These are phyloP conservation scores for Drosophila lutescens DNA, from an alignment of 2,888 invertebrate species.

Conservation along the genomic window DNA sequence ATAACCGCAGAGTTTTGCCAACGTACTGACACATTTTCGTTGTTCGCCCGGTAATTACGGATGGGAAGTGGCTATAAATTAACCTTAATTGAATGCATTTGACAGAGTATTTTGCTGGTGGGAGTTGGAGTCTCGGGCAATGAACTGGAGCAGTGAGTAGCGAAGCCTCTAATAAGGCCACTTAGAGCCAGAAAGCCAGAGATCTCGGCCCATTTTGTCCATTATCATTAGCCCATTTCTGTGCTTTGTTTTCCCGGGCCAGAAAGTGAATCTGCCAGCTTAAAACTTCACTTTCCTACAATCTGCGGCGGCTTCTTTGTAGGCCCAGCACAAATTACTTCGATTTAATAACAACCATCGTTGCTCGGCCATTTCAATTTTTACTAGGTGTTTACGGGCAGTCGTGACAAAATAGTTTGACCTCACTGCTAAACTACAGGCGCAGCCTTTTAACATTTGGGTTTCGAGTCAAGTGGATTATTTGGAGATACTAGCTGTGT, in stretches of 20 bases:
- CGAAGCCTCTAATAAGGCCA: slow-evolving; percentile 58
- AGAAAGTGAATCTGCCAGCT: slow-evolving; percentile 67
- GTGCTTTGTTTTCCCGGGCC: slow-evolving; percentile 22
- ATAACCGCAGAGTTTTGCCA: slow-evolving; percentile 67
- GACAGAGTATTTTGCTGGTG: slow-evolving; percentile 62
- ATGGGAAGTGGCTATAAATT: slow-evolving; percentile 75
- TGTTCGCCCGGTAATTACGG: slow-evolving; percentile 58
- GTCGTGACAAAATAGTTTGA: slow-evolving; percentile 74
- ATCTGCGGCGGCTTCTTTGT: slow-evolving; percentile 66
- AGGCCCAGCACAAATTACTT: slow-evolving; percentile 65
- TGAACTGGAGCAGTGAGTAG: slow-evolving; percentile 54
- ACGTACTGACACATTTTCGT: slow-evolving; percentile 60
- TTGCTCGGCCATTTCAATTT: slow-evolving; percentile 52
- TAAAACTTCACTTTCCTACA: slow-evolving; percentile 66
- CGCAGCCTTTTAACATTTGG: slow-evolving; percentile 64
- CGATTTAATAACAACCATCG: slow-evolving; percentile 75
- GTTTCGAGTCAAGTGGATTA: slow-evolving; percentile 51
- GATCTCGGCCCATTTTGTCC: too few relatives aligned
- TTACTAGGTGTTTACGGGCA: slow-evolving; percentile 74
- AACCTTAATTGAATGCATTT: slow-evolving; percentile 80
- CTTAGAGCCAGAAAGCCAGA: slow-evolving; percentile 58
- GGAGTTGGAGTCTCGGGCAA: slow-evolving; percentile 50
- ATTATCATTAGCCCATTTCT: slow-evolving; percentile 75
- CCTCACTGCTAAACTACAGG: slow-evolving; percentile 57
- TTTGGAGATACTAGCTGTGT: not conserved